Base-by-base conservation (phyloP, 2,113 vertebrate genomes). In the Siniperca knerii region DNA sequence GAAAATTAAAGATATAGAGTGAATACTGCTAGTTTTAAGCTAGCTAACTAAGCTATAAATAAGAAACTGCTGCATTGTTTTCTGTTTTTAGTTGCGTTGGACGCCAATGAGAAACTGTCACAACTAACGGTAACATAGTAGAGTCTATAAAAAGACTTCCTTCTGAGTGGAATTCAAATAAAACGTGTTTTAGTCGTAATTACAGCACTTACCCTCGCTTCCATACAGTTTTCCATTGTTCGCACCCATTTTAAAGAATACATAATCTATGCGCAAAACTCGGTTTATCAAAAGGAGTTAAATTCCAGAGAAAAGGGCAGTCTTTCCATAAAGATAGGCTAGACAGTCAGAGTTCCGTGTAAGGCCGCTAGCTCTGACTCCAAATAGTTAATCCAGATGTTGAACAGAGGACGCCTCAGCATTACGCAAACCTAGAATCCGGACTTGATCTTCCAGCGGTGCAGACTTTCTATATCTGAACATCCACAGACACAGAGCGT, bases 191-290 rank as follows among this genome's bases (percentile, higher is more conserved):
- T 6, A 62, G 60, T 58, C 0, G 16, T 62, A 66, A 64, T 73
- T 23, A 12, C 21, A 76, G 21, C 52, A 93, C 98, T 97, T 95
- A 99, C 98, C 98, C 95, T 99, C 98, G 90, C 98, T 99, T 96
- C 97, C 98, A 94, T 96, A 97, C 94, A 96, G 97, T 94, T 98
- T 99, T 95, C 97, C 98, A 97, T 98, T 98, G 97, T 98, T 98
- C 90, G 98, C 97, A 90, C 98, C 98, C 98, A 99, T 99, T 95
- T 96, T 95, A 97, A 90, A 93, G 96, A 92, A 96, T 94, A 97
- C 97, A 98, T 97, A 96, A 96, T 97, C 96, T 95, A 95, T 66
- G 78, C 82, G 75, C 91, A 89, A 62, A 80, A 23, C 81, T 58
- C 76, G 76, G 62, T 46, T 57, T 71, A 85, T 90, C 78, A 88